Base-by-base conservation (phyloP, 2,888 invertebrate genomes). In the Chrysotoxum bicinctum region DNA sequence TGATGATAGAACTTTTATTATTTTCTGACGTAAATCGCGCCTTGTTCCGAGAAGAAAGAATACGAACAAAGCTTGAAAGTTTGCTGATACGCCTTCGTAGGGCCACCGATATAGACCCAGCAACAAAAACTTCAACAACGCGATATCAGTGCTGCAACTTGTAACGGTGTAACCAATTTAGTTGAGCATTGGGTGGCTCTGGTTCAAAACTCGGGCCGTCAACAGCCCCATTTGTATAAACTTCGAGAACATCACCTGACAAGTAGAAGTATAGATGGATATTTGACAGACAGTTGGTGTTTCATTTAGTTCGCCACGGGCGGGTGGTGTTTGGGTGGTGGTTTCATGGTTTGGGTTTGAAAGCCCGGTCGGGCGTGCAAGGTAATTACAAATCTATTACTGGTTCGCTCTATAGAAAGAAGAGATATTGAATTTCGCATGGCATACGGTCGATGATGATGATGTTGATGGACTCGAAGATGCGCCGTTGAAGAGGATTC, bases 321-420 rank as follows among this genome's bases (percentile, higher is more conserved):
- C n/a, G n/a, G 75, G 75, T 79, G 75, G 40, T 54, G 68, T 14
- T n/a, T 50, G 48, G 43, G 21, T 66, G 75, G 68, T 48, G 40
- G 56, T 48, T 48, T 40, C 21, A 66, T 10, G 10, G 30, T 45
- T 48, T 60, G 52, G 58, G 54, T 68, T 76, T 76, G 76, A 30
- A 81, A 85, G 74, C n/a, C 69, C 80, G 81, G 73, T 72, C 68
- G 69, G 68, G 76, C 85, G 76, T 85, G 73, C 81, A 85, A 85
- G 85, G 85, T 85, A 85, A 85, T 85, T 85, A 85, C 81, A 85
- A 85, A 85, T 76, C 85, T 85, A 85, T 85, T 85, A 85, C 80
- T 77, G 76, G 73, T 81, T 81, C 30, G 26, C 19, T 30, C 8
- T 73, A 73, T 70, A 74, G 50, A 26, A 45, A 30, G 50, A 19